Base-by-base conservation (phyloP, 2,888 invertebrate species). In the Yponomeuta malinellus region DNA sequence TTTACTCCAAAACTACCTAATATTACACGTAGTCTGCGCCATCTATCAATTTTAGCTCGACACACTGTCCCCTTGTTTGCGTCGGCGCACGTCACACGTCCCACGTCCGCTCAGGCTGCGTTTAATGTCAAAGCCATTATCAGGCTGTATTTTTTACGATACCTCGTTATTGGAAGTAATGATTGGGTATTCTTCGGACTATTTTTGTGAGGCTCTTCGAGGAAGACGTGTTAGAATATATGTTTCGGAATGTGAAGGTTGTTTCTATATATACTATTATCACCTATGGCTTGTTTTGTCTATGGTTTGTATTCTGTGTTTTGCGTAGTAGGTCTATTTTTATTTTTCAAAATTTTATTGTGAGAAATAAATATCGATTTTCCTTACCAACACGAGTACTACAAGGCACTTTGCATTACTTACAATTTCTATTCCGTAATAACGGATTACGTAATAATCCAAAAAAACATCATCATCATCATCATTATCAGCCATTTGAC, bases 81-180 rank as follows among this genome's bases (percentile, higher is more conserved):
- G 37, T 6, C 12, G 12, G 33, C 37, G 67, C 68, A 52, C 59
- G 48, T 68, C 48, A 68, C 52, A 29, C 68, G 68, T n/a, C 68
- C 23, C 68, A 68, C 68, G 68, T 68, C 23, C 68, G 29, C 48
- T 8, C 68, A 68, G 48, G 52, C 68, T 68, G 68, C 68, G 48
- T 68, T 23, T 68, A 68, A 68, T 68, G 68, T 68, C 68, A 68
- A 52, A 31, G 52, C 68, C 29, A 68, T 68, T 68, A 48, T 31
- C 68, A 48, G 68, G 10, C 68, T 9, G n/a, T 52, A 68, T 29
- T 31, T 48, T 52, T 68, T 48, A 48, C 23, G 65, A 33, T 65
- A 65, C 52, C 52, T 59, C 52, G 52, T 59, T 59, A 59, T 59
- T 59, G 52, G 52, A 59, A 59, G 12, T 59, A 59, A 59, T 59